Evolutionary conservation across 2,797 vertebrate genomes (phyloP).

Genomic region (Amphiprion clarkii): DNA sequence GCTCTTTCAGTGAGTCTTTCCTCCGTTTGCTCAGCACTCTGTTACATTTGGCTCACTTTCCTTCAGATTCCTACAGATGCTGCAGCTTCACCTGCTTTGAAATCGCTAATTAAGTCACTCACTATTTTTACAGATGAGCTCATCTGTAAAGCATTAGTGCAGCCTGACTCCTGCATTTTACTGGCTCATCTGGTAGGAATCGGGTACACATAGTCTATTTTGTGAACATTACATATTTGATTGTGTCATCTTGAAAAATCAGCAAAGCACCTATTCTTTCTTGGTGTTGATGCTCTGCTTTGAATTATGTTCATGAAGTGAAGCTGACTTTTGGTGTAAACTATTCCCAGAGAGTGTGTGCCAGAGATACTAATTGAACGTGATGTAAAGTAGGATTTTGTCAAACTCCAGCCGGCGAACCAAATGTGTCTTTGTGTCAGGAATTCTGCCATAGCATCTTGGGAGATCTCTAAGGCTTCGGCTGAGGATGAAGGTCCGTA

Average conservation of each 20-base stretch:
- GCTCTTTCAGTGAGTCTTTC: constrained; percentile 86
- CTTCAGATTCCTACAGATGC: constrained; percentile 29
- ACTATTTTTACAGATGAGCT: constrained; percentile 31
- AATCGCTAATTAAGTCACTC: constrained; percentile 58
- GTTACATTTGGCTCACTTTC: constrained; percentile 27
- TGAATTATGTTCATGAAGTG: constrained; percentile 64
- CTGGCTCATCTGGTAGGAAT: constrained; percentile 67
- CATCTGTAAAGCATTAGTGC: constrained; percentile 63
- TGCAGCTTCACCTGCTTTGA: constrained; percentile 45
- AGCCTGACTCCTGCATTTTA: constrained; percentile 49
- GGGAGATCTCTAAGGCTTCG: constrained; percentile 88
- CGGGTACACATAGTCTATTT: constrained; percentile 49
- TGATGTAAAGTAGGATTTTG: constrained; percentile 44
- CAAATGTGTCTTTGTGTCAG: constrained; percentile 78
- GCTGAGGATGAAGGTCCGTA: constrained; percentile 89
- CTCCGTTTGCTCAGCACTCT: constrained; percentile 23
- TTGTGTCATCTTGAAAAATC: constrained; percentile 68
- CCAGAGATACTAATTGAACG: constrained; percentile 36
- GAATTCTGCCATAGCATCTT: constrained; percentile 87
- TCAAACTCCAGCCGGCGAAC: constrained; percentile 28
- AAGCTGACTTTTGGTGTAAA: constrained; percentile 59
- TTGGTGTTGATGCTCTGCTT: constrained; percentile 60
- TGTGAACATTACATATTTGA: constrained; percentile 66
- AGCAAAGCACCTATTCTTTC: constrained; percentile 54
- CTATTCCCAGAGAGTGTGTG: constrained; percentile 32